Evolutionary conservation across 2,797 vertebrate genomes (phyloP).

Genomic region (Catostomus latipinnis): DNA sequence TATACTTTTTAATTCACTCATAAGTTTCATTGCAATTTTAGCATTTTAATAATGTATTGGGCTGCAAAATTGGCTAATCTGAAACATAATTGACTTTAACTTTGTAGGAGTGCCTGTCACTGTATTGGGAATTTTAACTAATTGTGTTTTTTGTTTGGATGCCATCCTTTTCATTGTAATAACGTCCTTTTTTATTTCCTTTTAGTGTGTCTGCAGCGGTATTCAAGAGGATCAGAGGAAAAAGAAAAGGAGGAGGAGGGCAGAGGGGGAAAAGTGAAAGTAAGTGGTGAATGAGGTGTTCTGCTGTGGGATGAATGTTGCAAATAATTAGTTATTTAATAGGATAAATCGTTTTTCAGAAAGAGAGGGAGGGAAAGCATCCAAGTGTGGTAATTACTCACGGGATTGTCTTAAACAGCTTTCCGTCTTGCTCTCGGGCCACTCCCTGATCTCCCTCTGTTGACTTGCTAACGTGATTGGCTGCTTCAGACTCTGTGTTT

Average conservation of each 20-base stretch:
- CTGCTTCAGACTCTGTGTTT: slow-evolving; percentile 27
- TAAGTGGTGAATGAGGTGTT: slow-evolving; percentile 46
- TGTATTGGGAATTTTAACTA: neutral
- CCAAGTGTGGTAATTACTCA: slow-evolving; percentile 18
- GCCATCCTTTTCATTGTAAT: slow-evolving; percentile 34
- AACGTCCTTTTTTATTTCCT: slow-evolving; percentile 8
- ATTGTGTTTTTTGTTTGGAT: neutral
- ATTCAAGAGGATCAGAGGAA: slow-evolving; percentile 23
- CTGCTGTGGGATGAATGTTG: neutral
- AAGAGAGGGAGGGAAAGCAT: neutral
- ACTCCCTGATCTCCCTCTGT: slow-evolving; percentile 30
- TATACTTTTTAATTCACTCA: neutral
- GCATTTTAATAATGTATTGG: slow-evolving; percentile 24
- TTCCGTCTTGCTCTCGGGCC: neutral
- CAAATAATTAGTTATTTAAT: slow-evolving; percentile 1
- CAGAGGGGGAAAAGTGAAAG: slow-evolving; percentile 45
- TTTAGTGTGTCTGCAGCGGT: slow-evolving; percentile 38
- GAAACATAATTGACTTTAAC: slow-evolving; percentile 26
- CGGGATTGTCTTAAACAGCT: slow-evolving; percentile 24
- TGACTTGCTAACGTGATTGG: slow-evolving; percentile 18
- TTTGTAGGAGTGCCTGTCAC: neutral
- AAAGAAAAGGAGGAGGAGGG: slow-evolving; percentile 39
- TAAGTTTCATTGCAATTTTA: slow-evolving; percentile 18
- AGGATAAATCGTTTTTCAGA: slow-evolving; percentile 16
- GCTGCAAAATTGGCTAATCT: slow-evolving; percentile 6